Evolutionary conservation across 1,140 invertebrate species (phyloP).

Genomic region (Melitaea cinxia): DNA sequence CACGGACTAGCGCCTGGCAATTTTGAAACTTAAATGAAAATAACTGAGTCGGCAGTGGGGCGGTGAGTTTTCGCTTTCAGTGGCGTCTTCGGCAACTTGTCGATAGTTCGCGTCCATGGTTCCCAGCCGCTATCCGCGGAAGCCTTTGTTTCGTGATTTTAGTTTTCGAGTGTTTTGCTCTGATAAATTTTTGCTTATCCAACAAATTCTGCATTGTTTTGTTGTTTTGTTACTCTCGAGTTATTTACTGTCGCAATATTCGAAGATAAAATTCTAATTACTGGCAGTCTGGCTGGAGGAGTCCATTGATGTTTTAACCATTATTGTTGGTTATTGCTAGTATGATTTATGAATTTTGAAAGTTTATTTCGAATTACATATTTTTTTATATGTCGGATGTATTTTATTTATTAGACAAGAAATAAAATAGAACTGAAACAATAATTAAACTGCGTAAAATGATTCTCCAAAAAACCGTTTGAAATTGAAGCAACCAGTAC

Average conservation of each 20-base stretch:
- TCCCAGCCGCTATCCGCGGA: conserved; percentile 40
- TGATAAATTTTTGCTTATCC: conserved; percentile 35
- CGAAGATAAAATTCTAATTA: conserved; percentile 13
- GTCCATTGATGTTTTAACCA: conserved; percentile 1
- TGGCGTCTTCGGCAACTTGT: conserved; percentile 48
- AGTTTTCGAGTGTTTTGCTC: conserved; percentile 33
- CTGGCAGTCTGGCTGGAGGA: background rate
- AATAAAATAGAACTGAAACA: too few species aligned
- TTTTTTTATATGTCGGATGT: too few species aligned
- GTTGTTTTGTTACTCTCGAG: conserved; percentile 4
- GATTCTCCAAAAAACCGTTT: background rate
- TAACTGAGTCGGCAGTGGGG: conserved; percentile 52
- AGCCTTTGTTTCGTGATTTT: conserved; percentile 41
- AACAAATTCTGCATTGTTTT: conserved; percentile 24
- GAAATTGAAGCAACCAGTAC: conserved; percentile 21
- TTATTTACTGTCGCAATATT: conserved; percentile 8
- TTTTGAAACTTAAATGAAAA: conserved; percentile 78
- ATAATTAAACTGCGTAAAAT: background rate
- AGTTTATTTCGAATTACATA: background rate
- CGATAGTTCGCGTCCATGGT: conserved; percentile 50
- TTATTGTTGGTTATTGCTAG: background rate
- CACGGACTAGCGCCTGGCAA: conserved; percentile 59
- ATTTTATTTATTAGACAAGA: too few species aligned
- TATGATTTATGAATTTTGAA: background rate
- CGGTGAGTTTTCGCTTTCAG: conserved; percentile 41